Percentiles rank a stretch among this genome's conserved stretches.
phyloP scores from a whole-genome alignment of 2,888 invertebrate species.

The Proisotoma minuta region DNA sequence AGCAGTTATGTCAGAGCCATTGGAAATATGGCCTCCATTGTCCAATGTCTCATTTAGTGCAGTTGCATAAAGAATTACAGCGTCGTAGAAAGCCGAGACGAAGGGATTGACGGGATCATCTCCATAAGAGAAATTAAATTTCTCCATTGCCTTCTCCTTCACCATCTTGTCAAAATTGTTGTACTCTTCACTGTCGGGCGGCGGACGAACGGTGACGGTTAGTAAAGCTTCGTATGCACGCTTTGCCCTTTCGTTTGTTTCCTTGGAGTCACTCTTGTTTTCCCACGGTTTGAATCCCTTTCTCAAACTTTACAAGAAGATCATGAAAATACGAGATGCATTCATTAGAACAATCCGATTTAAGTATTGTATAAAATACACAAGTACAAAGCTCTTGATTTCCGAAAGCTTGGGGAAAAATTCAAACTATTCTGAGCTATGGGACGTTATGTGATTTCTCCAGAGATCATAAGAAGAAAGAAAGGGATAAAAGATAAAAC shows the following conservation, averaged over 20 bases:
- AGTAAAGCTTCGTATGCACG: conserved; percentile 81
- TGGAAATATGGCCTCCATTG: conserved; percentile 56
- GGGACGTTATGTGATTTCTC: too few species aligned
- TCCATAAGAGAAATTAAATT: conserved; percentile 53
- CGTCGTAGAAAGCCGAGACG: conserved; percentile 93
- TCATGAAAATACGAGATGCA: too few species aligned
- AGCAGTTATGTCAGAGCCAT: conserved; percentile 76
- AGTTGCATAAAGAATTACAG: conserved; percentile 85
- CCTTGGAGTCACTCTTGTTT: conserved; percentile 69
- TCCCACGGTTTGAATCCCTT: conserved; percentile 77
- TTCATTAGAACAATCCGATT: too few species aligned
- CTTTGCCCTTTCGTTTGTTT: conserved; percentile 75
- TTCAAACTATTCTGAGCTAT: too few species aligned
- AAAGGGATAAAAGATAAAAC: too few species aligned
- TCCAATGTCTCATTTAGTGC: conserved; percentile 81
- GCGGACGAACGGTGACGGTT: conserved; percentile 74
- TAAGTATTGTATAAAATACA: too few species aligned
- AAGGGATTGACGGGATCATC: conserved; percentile 80
- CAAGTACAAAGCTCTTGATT: too few species aligned
- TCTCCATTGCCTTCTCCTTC: conserved; percentile 49
- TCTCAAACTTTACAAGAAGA: conserved; percentile 55
- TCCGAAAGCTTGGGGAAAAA: too few species aligned
- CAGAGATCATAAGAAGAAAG: too few species aligned
- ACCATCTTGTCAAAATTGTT: conserved; percentile 70
- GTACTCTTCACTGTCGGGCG: conserved; percentile 70